Base-by-base conservation (phyloP, 2,888 invertebrate species). In the Eumerus sabulonum region DNA sequence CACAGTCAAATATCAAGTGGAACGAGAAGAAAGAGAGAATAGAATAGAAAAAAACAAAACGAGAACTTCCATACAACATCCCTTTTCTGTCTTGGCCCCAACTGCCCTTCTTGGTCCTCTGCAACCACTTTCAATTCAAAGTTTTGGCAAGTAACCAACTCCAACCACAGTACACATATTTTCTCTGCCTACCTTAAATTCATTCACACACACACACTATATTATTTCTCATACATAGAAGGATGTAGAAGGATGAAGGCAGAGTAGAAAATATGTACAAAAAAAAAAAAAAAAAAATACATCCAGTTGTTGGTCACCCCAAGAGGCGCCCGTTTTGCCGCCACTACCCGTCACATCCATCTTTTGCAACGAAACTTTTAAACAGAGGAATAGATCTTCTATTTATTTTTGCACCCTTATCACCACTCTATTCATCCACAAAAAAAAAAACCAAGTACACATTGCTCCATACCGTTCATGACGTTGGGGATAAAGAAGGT, bases 101-200 rank as follows among this genome's bases (percentile, higher is more conserved):
- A 57, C 72, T 60, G n/a, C n/a, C n/a, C n/a, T n/a, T n/a, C n/a
- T n/a, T n/a, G n/a, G n/a, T n/a, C 54, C 50, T 7, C 27, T 27
- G n/a, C 19, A 67, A 79, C 64, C 74, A 79, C 74, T 79, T 79
- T 74, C 79, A 74, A 79, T 79, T 79, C 79, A 79, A 79, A 79
- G 79, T 79, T 79, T 79, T 79, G 74, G 79, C 74, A 79, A 79
- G 79, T 79, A 79, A 79, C 79, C 74, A 73, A 73, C 73, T 77
- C 53, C 73, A 73, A 77, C 77, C 77, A 68, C 73, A 73, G 57
- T 68, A 63, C 73, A 73, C 67, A 73, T 62, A 67, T 63, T 68
- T 73, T 36, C 62, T 53, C 47, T 73, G 67, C 73, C 77, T 77
- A 77, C 77, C 77, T 77, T 73, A 73, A 73, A 73, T 63, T 63